Conservation (phyloP, 2,797 vertebrate species). For the Etheostoma nigrum region DNA sequence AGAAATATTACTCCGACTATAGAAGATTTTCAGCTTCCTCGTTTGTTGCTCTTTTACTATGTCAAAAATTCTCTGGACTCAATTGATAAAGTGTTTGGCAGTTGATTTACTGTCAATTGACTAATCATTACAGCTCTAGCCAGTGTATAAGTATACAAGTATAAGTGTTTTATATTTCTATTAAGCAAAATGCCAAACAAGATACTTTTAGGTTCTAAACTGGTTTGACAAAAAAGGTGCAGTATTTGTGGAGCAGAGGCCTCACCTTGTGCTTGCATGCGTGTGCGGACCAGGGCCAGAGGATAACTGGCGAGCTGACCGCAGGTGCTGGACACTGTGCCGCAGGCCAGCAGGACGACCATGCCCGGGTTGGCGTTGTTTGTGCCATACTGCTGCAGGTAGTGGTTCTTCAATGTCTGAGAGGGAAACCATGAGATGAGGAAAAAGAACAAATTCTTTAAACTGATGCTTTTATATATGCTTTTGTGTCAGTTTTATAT, state of each 20-base stretch:
- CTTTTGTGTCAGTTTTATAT: not conserved
- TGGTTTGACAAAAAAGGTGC: too few relatives aligned
- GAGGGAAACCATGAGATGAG: not conserved
- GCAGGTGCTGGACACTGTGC: conserved; percentile 96
- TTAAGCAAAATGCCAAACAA: too few relatives aligned
- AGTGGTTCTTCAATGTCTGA: conserved; percentile 94
- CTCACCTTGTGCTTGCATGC: conserved; percentile 98
- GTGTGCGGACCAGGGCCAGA: conserved; percentile 93
- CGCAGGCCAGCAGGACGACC: conserved; percentile 93
- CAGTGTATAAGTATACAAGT: too few relatives aligned
- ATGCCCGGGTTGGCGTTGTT: conserved; percentile 89
- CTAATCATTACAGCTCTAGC: too few relatives aligned
- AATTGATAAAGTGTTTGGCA: too few relatives aligned
- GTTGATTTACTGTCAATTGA: too few relatives aligned
- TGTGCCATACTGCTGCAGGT: conserved; percentile 90
- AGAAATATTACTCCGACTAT: not conserved
- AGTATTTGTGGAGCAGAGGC: too few relatives aligned
- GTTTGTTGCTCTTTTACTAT: too few relatives aligned
- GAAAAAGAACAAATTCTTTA: too few relatives aligned
- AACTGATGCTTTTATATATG: too few relatives aligned
- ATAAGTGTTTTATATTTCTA: too few relatives aligned
- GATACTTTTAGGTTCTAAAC: too few relatives aligned
- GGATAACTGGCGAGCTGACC: conserved; percentile 97
- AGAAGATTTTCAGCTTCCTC: not conserved
- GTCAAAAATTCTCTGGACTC: not conserved